Conservation (phyloP, 1,140 invertebrate species). For the Lepidurus arcticus region DNA sequence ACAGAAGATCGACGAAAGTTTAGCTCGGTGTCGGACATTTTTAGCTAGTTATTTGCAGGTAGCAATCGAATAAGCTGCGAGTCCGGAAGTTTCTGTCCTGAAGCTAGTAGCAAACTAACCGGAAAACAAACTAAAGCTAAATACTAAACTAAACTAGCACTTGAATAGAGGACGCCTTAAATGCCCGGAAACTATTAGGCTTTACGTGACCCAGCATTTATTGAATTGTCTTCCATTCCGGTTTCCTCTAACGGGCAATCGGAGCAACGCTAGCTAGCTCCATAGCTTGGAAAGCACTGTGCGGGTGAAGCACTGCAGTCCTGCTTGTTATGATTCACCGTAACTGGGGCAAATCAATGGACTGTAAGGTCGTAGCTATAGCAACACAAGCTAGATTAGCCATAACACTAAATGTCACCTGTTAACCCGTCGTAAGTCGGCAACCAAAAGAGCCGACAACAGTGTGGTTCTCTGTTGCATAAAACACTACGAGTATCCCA, state of each 20-base stretch:
- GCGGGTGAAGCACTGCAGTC: background rate
- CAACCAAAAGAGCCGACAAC: background rate
- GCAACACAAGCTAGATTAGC: background rate
- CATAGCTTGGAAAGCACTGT: no score
- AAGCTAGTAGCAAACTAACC: no score
- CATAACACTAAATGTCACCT: background rate
- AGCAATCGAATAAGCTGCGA: no score
- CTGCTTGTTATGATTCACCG: slow-evolving; percentile 2
- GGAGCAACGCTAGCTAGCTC: no score
- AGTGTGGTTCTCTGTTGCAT: no score
- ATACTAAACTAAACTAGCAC: background rate
- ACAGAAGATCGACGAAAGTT: background rate
- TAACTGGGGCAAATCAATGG: background rate
- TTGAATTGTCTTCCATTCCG: background rate
- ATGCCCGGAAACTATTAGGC: background rate
- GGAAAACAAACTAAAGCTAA: no score
- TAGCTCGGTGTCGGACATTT: background rate
- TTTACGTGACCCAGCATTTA: background rate
- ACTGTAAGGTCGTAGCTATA: background rate
- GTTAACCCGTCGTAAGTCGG: background rate
- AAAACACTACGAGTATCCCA: no score
- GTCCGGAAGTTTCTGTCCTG: no score
- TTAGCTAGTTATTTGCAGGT: no score
- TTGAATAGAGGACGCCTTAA: background rate
- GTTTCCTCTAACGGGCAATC: no score